Evolutionary conservation across 2,797 vertebrate species (phyloP).

Genomic region (Micrastur ruficollis): DNA sequence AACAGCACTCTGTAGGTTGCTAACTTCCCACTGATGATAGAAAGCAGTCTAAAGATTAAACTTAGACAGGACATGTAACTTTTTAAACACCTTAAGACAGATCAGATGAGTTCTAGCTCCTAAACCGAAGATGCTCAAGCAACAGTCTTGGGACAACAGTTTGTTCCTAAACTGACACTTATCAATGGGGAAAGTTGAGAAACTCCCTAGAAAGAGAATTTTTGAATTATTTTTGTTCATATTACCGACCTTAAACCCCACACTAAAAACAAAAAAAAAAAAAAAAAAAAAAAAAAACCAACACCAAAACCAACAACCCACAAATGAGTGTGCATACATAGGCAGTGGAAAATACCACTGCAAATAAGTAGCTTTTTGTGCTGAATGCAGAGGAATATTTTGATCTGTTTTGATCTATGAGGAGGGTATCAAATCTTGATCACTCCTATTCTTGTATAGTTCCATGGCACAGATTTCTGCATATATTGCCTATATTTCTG

Average conservation of each 20-base stretch:
- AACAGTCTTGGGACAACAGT: neutral
- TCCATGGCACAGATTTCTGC: neutral
- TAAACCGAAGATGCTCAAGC: neutral
- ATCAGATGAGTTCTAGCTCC: neutral
- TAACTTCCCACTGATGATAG: neutral
- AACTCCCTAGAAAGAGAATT: neutral
- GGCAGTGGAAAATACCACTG: neutral
- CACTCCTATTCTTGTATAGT: neutral
- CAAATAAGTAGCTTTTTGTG: neutral
- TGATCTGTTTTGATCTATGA: neutral
- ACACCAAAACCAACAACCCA: fast-evolving
- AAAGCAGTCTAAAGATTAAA: neutral
- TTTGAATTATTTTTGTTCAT: neutral
- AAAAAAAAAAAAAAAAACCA: neutral
- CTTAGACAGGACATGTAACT: neutral
- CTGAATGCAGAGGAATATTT: neutral
- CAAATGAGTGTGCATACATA: fast-evolving
- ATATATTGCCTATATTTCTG: neutral
- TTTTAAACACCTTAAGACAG: neutral
- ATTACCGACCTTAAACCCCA: neutral
- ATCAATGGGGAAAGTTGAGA: neutral
- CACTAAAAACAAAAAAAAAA: neutral
- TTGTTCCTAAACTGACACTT: neutral
- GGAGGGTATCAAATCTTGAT: neutral
- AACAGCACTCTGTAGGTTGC: neutral